Conservation (phyloP, 1,140 invertebrate species). For the Ephestia elutella region DNA sequence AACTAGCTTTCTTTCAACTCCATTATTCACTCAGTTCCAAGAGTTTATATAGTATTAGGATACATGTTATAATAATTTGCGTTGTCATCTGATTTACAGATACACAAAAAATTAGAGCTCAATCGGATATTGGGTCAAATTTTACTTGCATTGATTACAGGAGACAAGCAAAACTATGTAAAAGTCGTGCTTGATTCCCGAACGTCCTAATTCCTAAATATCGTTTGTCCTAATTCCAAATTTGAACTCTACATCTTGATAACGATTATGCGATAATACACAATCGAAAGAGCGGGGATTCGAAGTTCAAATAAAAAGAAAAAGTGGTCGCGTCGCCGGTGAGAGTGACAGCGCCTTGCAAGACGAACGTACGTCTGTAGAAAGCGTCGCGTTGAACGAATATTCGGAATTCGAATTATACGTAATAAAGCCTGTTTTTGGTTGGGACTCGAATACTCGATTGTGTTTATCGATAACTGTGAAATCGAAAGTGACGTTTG, state of each 20-base stretch:
- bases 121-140: no score
- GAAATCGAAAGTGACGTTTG: slow-evolving; percentile 17
- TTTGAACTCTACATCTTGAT: slow-evolving; percentile 39
- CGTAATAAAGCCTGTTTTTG: background rate
- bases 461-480: slow-evolving; percentile 7
- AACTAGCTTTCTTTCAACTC: no score
- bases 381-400: slow-evolving; percentile 31
- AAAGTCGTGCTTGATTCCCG: no score
- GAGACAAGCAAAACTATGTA: no score
- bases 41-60: no score
- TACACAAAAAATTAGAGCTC: no score
- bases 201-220: no score
- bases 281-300: slow-evolving; percentile 58
- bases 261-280: slow-evolving; percentile 59
- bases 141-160: no score
- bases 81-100: no score
- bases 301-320: slow-evolving; percentile 64
- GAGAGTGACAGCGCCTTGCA: slow-evolving; percentile 55
- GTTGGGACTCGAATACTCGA: background rate
- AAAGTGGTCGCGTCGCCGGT: slow-evolving; percentile 41
- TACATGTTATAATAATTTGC: no score
- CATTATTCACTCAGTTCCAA: no score
- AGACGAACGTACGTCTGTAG: slow-evolving; percentile 40
- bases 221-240: slow-evolving; percentile 24
- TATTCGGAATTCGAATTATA: background rate